These are phyloP conservation scores for Plotosus lineatus DNA, from an alignment of 2,113 vertebrate species.

Conservation along the genomic window DNA sequence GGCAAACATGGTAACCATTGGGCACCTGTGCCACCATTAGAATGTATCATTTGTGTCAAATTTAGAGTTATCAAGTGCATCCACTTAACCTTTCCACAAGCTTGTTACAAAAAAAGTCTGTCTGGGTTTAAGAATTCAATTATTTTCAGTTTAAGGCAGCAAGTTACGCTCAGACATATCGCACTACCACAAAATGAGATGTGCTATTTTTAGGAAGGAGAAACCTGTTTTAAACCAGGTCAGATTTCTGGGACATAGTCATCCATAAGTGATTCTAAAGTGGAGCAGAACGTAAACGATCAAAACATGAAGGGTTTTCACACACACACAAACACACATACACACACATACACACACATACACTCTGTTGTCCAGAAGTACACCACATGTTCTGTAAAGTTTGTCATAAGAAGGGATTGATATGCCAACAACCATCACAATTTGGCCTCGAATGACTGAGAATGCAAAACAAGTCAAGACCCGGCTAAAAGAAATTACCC, in stretches of 20 bases:
- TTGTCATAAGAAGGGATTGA: too few species aligned
- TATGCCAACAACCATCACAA: too few species aligned
- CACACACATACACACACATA: too few species aligned
- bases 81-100: neutral
- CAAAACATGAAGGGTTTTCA: neutral
- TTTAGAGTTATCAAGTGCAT: neutral
- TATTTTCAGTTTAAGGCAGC: neutral
- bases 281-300: neutral
- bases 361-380: too few species aligned
- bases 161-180: neutral
- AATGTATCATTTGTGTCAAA: too few species aligned
- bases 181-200: constrained; percentile 4
- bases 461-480: too few species aligned
- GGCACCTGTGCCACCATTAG: too few species aligned
- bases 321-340: neutral
- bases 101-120: neutral
- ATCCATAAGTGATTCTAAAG: constrained; percentile 14
- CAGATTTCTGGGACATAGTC: neutral
- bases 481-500: too few species aligned
- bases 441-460: too few species aligned
- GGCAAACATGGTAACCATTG: too few species aligned
- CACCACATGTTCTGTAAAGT: too few species aligned
- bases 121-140: constrained; percentile 20
- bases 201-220: neutral
- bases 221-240: constrained; percentile 22